phyloP scores from a whole-genome alignment of 1,140 invertebrate genomes.

The Drosophila sechellia region DNA sequence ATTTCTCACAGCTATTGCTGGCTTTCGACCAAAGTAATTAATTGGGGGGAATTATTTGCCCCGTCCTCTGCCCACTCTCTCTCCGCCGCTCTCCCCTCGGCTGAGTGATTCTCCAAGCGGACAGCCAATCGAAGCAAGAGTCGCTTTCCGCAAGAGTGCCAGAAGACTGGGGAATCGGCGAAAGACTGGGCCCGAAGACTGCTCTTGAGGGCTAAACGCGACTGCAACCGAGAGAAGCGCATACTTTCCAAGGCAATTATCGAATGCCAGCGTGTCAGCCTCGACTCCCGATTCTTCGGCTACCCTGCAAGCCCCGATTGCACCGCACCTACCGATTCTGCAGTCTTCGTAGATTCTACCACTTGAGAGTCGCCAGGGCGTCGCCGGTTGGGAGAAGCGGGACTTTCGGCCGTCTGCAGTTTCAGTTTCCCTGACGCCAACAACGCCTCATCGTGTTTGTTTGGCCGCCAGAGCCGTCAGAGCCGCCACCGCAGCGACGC shows the following conservation, averaged over 20 bases:
- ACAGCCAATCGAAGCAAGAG: conserved; percentile 64
- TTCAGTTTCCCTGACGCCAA: conserved; percentile 68
- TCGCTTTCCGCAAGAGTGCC: not conserved
- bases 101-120: conserved; percentile 17
- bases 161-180: conserved; percentile 3
- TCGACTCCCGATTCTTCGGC: conserved; percentile 3
- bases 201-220: not conserved
- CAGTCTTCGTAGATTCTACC: conserved; percentile 2
- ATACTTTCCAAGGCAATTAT: conserved; percentile 83
- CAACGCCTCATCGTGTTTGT: conserved; percentile 82
- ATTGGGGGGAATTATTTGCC: conserved; percentile 44
- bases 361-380: conserved; percentile 42
- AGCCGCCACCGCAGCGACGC: conserved; percentile 76
- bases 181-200: conserved; percentile 11
- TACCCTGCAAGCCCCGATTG: not conserved
- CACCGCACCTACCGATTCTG: not conserved
- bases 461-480: conserved; percentile 76
- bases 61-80: no score
- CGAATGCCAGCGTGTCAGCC: conserved; percentile 76
- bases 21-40: conserved; percentile 62
- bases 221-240: conserved; percentile 51
- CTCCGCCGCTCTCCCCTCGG: not conserved
- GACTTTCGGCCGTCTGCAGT: conserved; percentile 60
- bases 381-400: conserved; percentile 33
- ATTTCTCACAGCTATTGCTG: conserved; percentile 73